Percentiles rank a stretch among this genome's conserved stretches.
phyloP scores from a whole-genome alignment of 1,140 invertebrate genomes.

The Cyclina sinensis region DNA sequence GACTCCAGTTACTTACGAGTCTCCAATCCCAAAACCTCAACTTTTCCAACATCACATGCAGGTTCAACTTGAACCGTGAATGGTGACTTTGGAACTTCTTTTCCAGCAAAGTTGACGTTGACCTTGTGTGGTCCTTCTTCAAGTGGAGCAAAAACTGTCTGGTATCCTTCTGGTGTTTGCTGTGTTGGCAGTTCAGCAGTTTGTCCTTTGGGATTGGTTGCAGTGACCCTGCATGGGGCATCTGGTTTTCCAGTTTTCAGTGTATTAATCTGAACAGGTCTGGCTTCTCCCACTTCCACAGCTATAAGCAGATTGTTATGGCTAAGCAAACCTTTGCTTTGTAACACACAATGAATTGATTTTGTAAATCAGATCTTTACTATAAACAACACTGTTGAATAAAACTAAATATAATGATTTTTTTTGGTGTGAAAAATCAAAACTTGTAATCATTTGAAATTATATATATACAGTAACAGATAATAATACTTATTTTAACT shows the following conservation, averaged over 20 bases:
- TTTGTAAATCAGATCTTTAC: no score
- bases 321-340: slow-evolving; percentile 8
- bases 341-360: background rate
- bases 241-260: slow-evolving; percentile 89
- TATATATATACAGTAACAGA: no score
- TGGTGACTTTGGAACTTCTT: slow-evolving; percentile 83
- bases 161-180: slow-evolving; percentile 91
- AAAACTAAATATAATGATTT: no score
- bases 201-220: slow-evolving; percentile 84
- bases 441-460: no score
- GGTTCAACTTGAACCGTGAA: slow-evolving; percentile 89
- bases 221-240: slow-evolving; percentile 89
- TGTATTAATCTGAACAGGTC: slow-evolving; percentile 94
- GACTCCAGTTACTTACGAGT: slow-evolving; percentile 91
- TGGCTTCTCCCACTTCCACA: slow-evolving; percentile 87
- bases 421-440: no score
- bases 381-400: no score
- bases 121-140: slow-evolving; percentile 90
- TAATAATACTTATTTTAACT: no score
- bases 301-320: slow-evolving; percentile 66
- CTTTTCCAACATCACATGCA: slow-evolving; percentile 81
- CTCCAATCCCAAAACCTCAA: slow-evolving; percentile 91
- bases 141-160: slow-evolving; percentile 93
- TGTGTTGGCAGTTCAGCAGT: slow-evolving; percentile 88
- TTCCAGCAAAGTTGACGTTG: slow-evolving; percentile 80